Evolutionary conservation across 2,888 invertebrate species (phyloP).

Genomic region (Tipula lateralis): DNA sequence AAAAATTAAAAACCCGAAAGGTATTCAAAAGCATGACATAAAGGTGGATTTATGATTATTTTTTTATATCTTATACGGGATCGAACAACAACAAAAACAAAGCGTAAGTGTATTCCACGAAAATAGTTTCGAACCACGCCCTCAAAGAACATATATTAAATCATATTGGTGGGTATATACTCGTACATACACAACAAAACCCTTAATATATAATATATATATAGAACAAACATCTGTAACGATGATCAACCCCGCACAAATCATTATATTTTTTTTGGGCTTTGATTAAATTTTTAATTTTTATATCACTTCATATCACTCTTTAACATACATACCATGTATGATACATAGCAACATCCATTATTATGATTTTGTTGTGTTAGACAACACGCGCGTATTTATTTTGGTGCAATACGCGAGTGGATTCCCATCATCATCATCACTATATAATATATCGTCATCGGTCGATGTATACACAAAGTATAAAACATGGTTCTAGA

Average conservation of each 20-base stretch:
- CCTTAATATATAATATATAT: not conserved
- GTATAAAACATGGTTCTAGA: not conserved
- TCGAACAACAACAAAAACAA: not conserved
- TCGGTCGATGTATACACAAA: not conserved
- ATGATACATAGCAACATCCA: not conserved
- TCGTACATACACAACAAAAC: not conserved
- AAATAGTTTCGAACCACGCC: not conserved
- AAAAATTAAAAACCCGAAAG: not conserved
- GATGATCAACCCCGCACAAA: not conserved
- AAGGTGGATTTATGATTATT: not conserved
- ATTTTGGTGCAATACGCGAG: not conserved
- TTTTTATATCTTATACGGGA: not conserved
- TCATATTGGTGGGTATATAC: not conserved
- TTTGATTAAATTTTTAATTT: conserved; percentile 11
- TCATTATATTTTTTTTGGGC: not conserved
- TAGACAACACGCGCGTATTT: not conserved
- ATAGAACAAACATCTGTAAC: not conserved
- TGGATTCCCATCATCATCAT: not conserved
- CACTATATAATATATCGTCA: no score
- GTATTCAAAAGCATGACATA: conserved; percentile 15
- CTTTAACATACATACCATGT: not conserved
- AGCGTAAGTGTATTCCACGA: not conserved
- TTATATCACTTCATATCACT: not conserved
- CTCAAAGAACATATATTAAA: not conserved
- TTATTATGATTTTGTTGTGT: conserved; percentile 3